phyloP scores from a whole-genome alignment of 2,797 vertebrate species.

The Halcyon leucocephala region DNA sequence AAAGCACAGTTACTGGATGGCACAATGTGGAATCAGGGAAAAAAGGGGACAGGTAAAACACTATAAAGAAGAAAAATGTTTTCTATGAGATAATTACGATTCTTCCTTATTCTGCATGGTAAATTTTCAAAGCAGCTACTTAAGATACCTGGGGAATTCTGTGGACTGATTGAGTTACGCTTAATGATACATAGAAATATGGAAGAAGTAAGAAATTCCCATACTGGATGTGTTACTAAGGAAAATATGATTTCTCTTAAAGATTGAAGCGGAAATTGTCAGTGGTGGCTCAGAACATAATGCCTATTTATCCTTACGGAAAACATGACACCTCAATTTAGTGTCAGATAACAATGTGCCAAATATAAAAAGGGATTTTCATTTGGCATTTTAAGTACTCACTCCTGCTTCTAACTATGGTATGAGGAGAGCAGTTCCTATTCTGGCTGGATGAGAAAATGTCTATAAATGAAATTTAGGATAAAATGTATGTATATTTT shows the following conservation, averaged over 20 bases:
- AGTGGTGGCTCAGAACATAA: slow-evolving; percentile 37
- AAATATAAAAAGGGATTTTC: slow-evolving; percentile 73
- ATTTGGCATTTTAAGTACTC: slow-evolving; percentile 62
- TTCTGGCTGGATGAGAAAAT: slow-evolving; percentile 52
- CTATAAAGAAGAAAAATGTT: not conserved
- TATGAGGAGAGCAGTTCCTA: slow-evolving; percentile 27
- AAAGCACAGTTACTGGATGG: not conserved
- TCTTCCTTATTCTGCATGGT: not conserved
- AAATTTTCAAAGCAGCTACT: not conserved
- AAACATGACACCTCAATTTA: slow-evolving; percentile 68
- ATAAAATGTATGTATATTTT: not conserved
- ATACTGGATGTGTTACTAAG: not conserved
- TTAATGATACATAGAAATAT: not conserved
- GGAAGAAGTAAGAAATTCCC: not conserved
- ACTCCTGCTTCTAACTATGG: slow-evolving; percentile 23
- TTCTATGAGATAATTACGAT: not conserved
- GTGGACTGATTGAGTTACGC: not conserved
- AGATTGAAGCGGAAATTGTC: slow-evolving; percentile 45
- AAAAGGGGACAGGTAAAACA: not conserved
- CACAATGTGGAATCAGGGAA: not conserved
- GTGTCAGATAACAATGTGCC: slow-evolving; percentile 70
- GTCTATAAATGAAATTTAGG: slow-evolving; percentile 50
- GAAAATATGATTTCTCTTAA: slow-evolving; percentile 29
- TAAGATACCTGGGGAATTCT: not conserved
- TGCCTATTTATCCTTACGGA: slow-evolving; percentile 56